Evolutionary conservation across 2,797 vertebrate genomes (phyloP).

Genomic region (Poecilia velifera): DNA sequence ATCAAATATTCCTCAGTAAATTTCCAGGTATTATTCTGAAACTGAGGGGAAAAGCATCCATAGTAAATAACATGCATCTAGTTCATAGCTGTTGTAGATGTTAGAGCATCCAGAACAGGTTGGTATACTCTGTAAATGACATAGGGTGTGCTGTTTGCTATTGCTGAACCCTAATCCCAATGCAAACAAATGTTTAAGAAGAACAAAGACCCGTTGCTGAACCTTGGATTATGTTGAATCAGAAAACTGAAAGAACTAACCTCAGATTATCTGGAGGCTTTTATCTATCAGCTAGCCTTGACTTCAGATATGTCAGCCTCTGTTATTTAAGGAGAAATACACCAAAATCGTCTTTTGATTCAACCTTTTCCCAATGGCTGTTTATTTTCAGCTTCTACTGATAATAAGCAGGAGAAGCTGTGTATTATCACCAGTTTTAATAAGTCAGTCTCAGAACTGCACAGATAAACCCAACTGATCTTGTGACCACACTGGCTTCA

Average conservation of each 20-base stretch:
- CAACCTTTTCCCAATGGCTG: background rate
- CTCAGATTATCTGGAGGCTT: background rate
- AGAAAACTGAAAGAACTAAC: background rate
- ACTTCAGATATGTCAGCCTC: background rate
- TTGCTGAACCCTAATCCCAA: background rate
- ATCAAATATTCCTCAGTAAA: background rate
- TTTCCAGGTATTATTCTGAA: background rate
- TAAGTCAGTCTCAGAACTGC: background rate
- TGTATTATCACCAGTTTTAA: background rate
- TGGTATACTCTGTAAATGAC: background rate
- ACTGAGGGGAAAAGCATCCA: background rate
- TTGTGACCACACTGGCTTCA: background rate
- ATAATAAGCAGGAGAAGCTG: too few relatives aligned
- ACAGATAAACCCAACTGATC: background rate
- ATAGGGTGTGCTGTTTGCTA: background rate
- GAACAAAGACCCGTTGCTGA: background rate
- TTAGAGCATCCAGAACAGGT: background rate
- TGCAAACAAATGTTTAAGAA: background rate
- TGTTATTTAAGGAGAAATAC: background rate
- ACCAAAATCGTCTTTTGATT: background rate
- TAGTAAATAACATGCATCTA: background rate
- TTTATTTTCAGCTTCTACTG: too few relatives aligned
- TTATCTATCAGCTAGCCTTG: background rate
- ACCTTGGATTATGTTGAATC: background rate
- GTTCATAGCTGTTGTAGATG: background rate